Evolutionary conservation across 2,888 invertebrate genomes (phyloP), one percentile per base, ranked within the genome.

Genomic region (Ctenicera cuprea): DNA sequence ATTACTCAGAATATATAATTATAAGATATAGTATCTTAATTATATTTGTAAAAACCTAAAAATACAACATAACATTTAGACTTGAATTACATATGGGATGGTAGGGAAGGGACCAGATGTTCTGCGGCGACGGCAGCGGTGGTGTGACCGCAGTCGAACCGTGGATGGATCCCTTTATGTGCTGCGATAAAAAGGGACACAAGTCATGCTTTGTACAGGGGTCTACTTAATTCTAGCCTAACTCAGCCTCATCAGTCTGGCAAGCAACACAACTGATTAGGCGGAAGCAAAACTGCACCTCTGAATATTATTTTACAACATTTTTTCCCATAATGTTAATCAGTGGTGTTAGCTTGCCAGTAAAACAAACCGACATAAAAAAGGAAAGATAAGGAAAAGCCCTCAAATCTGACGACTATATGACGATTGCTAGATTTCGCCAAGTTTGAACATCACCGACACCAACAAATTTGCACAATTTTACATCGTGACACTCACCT

Each of bases 401-500:
- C 87, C 87, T 86, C 87, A 86, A 79, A 82, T 83, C 77, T 80
- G 81, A 80, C 74, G 76, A 82, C 81, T 82, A 65, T 22, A 33
- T 65, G 41, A 61, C 43, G 26, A 65, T 43, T 59, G 20, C 30
- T 38, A 26, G 22, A 73, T 14, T 64, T 54, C 68, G 26, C 73
- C 77, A 80, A 81, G 71, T 71, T 71, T 71, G 71, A 71, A 71
- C 71, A 64, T 54, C 59, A 48, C 37, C 48, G 43, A 50, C 26
- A 57, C 38, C 22, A 20, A 69, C 14, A 30, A 67, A 26, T 54
- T 5, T 14, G 30, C 30, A 30, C 3, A n/a, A 2, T 38, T 20
- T 14, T 20, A 12, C 9, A 14, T 88, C 93, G 95, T 95, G 92
- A 95, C 95, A 93, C 91, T 88, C 89, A 89, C 88, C 94, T 93